These are phyloP conservation scores for Melanotus villosus DNA, from an alignment of 2,888 invertebrate genomes.

Conservation along the genomic window DNA sequence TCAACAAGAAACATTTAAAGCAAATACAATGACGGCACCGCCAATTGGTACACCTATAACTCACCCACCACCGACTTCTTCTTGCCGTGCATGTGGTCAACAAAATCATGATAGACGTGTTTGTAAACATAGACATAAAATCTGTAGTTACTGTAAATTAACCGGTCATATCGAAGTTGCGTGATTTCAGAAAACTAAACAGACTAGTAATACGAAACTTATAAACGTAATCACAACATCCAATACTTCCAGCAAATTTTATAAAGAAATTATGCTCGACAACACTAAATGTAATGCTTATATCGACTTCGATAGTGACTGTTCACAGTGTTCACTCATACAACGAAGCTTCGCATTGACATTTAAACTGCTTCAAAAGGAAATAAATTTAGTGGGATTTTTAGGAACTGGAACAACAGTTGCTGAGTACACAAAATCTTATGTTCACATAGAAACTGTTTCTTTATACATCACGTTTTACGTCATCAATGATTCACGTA, in stretches of 20 bases:
- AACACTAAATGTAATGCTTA: background rate
- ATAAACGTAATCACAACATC: background rate
- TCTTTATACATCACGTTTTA: background rate
- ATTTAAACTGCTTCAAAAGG: background rate
- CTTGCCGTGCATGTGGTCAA: background rate
- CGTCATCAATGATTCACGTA: background rate
- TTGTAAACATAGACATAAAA: slow-evolving; percentile 25
- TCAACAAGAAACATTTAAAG: too few species aligned
- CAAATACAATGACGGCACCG: too few species aligned
- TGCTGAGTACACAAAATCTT: background rate
- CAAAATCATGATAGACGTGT: slow-evolving; percentile 3
- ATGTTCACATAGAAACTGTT: background rate
- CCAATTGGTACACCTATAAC: too few species aligned
- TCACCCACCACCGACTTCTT: too few species aligned
- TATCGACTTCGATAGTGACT: background rate
- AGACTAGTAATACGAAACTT: background rate
- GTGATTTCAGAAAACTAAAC: slow-evolving; percentile 26
- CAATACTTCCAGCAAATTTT: background rate
- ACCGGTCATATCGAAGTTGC: slow-evolving; percentile 23
- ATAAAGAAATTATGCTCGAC: background rate
- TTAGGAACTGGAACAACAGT: slow-evolving; percentile 7
- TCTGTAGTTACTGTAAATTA: slow-evolving; percentile 29
- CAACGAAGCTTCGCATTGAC: background rate
- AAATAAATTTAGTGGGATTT: slow-evolving; percentile 14
- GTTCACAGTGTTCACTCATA: background rate